These are phyloP conservation scores for Valencia hispanica DNA, from an alignment of 2,797 vertebrate genomes.

Conservation along the genomic window DNA sequence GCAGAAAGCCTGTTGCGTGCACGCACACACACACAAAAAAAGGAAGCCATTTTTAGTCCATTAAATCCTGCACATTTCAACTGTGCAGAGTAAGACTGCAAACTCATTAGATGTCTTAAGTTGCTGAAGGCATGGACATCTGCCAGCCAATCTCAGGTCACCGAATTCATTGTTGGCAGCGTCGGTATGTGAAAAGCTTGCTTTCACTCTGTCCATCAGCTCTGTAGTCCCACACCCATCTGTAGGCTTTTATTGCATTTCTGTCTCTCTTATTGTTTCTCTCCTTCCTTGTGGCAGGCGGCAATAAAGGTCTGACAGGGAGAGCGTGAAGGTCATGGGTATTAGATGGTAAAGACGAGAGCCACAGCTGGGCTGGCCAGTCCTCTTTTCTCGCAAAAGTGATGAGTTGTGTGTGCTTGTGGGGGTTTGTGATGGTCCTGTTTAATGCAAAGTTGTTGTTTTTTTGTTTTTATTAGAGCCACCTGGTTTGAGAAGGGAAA, in stretches of 20 bases:
- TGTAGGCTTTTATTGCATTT: constrained; percentile 72
- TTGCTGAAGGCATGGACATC: constrained; percentile 38
- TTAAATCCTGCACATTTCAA: constrained; percentile 5
- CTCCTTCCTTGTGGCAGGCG: constrained; percentile 58
- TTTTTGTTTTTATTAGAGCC: constrained; percentile 50
- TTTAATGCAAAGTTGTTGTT: constrained; percentile 50
- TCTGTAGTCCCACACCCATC: constrained; percentile 72
- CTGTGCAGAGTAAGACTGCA: constrained; percentile 18
- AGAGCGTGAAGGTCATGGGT: constrained; percentile 80
- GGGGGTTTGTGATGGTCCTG: constrained; percentile 24
- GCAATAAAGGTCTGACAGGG: constrained; percentile 79
- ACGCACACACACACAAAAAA: constrained; percentile 1
- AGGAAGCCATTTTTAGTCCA: not conserved
- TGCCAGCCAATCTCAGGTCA: constrained; percentile 58
- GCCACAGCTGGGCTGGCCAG: constrained; percentile 79
- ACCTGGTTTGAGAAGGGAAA: constrained; percentile 66
- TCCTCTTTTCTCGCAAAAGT: constrained; percentile 67
- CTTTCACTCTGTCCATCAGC: constrained; percentile 64
- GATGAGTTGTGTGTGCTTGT: constrained; percentile 64
- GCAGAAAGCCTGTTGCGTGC: constrained; percentile 43
- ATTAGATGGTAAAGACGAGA: constrained; percentile 76
- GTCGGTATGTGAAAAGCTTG: constrained; percentile 69
- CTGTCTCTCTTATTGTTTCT: constrained; percentile 46
- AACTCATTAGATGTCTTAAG: constrained; percentile 27
- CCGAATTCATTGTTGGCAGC: constrained; percentile 55